Evolutionary conservation across 2,113 vertebrate genomes (phyloP).

Genomic region (Hippopotamus amphibius): DNA sequence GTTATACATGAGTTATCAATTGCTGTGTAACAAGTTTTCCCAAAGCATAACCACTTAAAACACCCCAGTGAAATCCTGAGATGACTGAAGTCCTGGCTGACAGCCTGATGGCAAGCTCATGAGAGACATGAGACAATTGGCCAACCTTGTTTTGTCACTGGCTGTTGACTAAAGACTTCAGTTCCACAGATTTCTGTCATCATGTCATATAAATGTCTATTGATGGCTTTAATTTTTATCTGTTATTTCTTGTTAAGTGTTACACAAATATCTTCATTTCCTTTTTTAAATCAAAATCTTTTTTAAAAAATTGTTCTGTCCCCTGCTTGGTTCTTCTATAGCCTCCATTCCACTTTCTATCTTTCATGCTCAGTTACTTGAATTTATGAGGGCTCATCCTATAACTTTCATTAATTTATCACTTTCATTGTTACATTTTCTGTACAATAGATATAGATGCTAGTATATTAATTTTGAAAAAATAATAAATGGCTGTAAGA

Average conservation of each 20-base stretch:
- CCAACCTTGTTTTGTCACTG: neutral
- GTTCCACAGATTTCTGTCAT: neutral
- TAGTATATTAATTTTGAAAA: neutral
- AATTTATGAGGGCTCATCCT: neutral
- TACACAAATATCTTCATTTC: neutral
- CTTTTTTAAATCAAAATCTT: neutral
- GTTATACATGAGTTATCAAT: neutral
- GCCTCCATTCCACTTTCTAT: neutral
- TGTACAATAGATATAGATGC: neutral
- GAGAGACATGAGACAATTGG: no score
- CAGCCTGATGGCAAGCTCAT: no score
- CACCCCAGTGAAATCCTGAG: no score
- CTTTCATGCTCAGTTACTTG: neutral
- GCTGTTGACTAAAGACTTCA: neutral
- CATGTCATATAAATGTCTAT: neutral
- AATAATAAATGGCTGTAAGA: neutral
- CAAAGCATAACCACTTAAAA: neutral
- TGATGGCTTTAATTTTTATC: neutral
- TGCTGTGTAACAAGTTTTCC: neutral
- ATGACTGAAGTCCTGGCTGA: no score
- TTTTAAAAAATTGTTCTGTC: neutral
- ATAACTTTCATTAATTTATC: neutral
- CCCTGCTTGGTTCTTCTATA: neutral
- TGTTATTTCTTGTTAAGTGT: accelerated
- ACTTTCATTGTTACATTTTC: neutral